phyloP scores from a whole-genome alignment of 2,888 invertebrate species.

The Embidobia sp. region DNA sequence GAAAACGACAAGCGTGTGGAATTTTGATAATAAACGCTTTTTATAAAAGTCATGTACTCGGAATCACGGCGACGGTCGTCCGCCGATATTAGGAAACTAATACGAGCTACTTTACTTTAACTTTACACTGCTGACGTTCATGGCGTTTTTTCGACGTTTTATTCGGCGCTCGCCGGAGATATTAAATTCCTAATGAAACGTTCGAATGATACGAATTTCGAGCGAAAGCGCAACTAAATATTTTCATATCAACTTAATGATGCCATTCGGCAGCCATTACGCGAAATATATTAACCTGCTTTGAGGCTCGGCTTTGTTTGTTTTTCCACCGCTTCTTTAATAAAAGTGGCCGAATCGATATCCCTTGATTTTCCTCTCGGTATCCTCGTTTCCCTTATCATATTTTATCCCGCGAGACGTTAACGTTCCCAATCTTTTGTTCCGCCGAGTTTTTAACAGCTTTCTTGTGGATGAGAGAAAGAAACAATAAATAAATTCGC shows the following conservation, averaged over 20 bases:
- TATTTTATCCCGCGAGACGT: constrained; percentile 30
- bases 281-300: constrained; percentile 43
- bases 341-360: constrained; percentile 32
- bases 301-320: constrained; percentile 24
- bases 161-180: constrained; percentile 39
- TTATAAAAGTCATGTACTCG: constrained; percentile 40
- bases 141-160: constrained; percentile 50
- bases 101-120: constrained; percentile 50
- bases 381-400: no score
- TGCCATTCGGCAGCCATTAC: constrained; percentile 44
- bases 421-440: constrained; percentile 19
- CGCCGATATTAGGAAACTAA: constrained; percentile 51
- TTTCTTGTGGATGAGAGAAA: neutral
- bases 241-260: constrained; percentile 45
- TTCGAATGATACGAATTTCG: constrained; percentile 49
- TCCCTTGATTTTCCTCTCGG: constrained; percentile 20
- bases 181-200: constrained; percentile 61
- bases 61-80: constrained; percentile 26
- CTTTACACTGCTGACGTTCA: constrained; percentile 47
- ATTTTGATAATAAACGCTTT: constrained; percentile 51
- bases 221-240: constrained; percentile 27
- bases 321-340: constrained; percentile 25
- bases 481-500: constrained; percentile 16
- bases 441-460: constrained; percentile 2
- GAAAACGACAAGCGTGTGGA: constrained; percentile 37